Percentiles rank a stretch among this genome's conserved stretches.
These are phyloP conservation scores for Gymnopithys bicolor DNA, from an alignment of 2,797 vertebrate species.

Conservation along the genomic window DNA sequence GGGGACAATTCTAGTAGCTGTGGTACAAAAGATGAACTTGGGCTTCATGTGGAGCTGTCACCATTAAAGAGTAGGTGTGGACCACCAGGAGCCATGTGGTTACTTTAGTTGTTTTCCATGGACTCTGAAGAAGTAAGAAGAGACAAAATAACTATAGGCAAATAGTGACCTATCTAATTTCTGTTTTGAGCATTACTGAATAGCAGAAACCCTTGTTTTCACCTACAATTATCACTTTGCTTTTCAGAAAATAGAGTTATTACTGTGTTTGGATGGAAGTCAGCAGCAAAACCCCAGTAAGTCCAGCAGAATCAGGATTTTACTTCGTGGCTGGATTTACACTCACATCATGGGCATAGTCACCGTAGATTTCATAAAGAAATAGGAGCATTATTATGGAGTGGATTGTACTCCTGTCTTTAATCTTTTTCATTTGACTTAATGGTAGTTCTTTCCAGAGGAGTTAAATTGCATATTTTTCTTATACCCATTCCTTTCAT, in stretches of 20 bases:
- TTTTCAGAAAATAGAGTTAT: background rate
- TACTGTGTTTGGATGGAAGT: background rate
- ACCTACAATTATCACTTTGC: background rate
- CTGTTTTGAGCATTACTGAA: background rate
- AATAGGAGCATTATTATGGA: background rate
- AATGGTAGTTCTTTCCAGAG: background rate
- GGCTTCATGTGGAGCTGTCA: background rate
- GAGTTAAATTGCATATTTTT: background rate
- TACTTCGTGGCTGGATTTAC: background rate
- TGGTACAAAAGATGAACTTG: background rate
- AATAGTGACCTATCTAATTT: background rate
- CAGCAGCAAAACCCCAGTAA: background rate
- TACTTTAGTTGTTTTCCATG: background rate
- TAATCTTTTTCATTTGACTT: background rate
- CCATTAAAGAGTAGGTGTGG: background rate
- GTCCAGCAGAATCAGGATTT: background rate
- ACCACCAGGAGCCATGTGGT: background rate
- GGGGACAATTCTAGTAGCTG: background rate
- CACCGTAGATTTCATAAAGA: background rate
- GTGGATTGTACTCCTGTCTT: background rate
- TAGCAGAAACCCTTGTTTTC: background rate
- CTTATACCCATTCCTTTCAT: background rate
- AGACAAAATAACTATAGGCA: background rate
- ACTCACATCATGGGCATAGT: background rate
- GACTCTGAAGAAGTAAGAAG: background rate